Evolutionary conservation across 2,113 vertebrate species (phyloP).

Genomic region (Psilopogon haemacephalus): DNA sequence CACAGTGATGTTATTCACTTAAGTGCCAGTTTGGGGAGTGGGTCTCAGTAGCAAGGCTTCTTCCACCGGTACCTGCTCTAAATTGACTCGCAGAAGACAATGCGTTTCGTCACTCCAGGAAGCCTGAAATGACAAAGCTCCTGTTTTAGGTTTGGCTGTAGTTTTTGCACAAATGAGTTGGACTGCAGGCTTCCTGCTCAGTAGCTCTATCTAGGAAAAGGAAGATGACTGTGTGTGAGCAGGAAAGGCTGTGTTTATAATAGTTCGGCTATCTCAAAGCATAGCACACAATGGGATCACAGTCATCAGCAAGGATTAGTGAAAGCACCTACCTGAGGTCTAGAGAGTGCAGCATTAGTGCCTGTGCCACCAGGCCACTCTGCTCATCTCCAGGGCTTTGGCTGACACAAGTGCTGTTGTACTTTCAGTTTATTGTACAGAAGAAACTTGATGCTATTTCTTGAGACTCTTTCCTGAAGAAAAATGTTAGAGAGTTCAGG

Average conservation of each 20-base stretch:
- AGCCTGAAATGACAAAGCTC: background rate
- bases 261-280: background rate
- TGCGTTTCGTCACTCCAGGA: background rate
- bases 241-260: background rate
- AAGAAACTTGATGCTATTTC: background rate
- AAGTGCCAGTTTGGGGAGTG: background rate
- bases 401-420: background rate
- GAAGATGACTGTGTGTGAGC: too few species aligned
- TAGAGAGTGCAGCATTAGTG: accelerated
- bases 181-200: background rate
- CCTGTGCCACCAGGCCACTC: background rate
- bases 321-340: background rate
- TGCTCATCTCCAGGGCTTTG: background rate
- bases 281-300: background rate
- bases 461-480: background rate
- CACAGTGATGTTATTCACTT: too few species aligned
- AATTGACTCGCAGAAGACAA: background rate
- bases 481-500: background rate
- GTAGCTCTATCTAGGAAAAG: background rate
- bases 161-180: background rate
- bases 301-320: background rate
- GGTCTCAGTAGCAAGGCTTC: background rate
- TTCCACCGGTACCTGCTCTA: background rate
- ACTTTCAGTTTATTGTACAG: background rate
- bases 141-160: background rate